Evolutionary conservation across 2,113 vertebrate genomes (phyloP).

Genomic region (Petroica traversi): DNA sequence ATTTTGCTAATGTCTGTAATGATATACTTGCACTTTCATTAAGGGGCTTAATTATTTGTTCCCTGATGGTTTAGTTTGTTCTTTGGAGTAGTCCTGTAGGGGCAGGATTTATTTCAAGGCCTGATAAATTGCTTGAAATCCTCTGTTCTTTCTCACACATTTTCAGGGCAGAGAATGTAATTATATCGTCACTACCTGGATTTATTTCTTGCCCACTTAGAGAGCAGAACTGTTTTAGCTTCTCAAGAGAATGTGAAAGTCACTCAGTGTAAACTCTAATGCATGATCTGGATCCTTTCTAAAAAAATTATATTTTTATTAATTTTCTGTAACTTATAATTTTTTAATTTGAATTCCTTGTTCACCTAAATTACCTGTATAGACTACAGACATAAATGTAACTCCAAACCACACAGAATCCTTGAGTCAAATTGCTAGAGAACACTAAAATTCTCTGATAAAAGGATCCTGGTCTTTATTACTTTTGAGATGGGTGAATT

Average conservation of each 20-base stretch:
- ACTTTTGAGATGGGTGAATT: not conserved
- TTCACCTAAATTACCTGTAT: not conserved
- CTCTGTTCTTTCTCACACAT: not conserved
- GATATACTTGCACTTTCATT: not conserved
- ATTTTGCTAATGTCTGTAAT: not conserved
- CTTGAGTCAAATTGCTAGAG: not conserved
- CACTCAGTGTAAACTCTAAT: not conserved
- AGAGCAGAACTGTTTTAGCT: not conserved
- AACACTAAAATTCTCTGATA: not conserved
- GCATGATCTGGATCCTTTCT: not conserved
- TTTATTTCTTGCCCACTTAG: not conserved
- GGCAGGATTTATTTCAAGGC: not conserved
- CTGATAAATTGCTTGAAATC: not conserved
- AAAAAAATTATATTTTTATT: not conserved
- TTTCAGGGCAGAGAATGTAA: not conserved
- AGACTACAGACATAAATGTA: not conserved
- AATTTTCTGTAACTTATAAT: not conserved
- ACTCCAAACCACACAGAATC: not conserved
- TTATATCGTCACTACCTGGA: not conserved
- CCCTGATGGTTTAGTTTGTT: not conserved
- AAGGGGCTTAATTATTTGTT: conserved; percentile 11
- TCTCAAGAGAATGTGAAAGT: not conserved
- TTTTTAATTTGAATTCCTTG: not conserved
- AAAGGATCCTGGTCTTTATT: not conserved
- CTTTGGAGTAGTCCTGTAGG: not conserved